These are phyloP conservation scores for Ptyas mucosa DNA, from an alignment of 2,113 vertebrate species.

Conservation along the genomic window DNA sequence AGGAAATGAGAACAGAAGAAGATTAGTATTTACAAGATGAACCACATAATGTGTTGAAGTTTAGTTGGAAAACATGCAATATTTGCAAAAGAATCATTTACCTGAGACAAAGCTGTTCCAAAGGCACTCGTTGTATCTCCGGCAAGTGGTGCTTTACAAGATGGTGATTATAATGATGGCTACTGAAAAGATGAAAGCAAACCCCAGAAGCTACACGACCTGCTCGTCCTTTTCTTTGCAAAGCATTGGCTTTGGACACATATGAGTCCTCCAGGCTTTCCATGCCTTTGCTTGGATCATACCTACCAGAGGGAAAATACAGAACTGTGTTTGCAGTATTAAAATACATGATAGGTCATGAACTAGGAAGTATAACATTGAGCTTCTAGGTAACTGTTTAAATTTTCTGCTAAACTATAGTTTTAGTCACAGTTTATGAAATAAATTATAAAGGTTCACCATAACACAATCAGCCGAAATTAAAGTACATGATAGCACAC, in stretches of 20 bases:
- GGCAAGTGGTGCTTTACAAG: slow-evolving; percentile 89
- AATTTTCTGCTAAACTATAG: neutral
- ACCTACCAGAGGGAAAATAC: slow-evolving; percentile 67
- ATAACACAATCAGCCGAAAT: neutral
- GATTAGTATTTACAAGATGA: neutral
- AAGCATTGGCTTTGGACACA: slow-evolving; percentile 88
- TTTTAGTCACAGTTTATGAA: neutral
- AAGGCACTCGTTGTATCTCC: slow-evolving; percentile 91
- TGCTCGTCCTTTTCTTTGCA: slow-evolving; percentile 91
- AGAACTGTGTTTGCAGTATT: neutral
- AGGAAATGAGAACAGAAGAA: neutral
- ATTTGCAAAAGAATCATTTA: slow-evolving; percentile 47
- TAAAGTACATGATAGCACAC: neutral
- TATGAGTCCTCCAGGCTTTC: slow-evolving; percentile 95
- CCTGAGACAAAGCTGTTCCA: slow-evolving; percentile 96
- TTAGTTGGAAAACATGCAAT: neutral
- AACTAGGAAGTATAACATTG: neutral
- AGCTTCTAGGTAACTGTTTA: neutral
- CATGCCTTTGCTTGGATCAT: slow-evolving; percentile 93
- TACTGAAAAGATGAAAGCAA: slow-evolving; percentile 96
- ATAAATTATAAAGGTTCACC: neutral
- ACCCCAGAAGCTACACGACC: slow-evolving; percentile 92
- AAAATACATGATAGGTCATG: neutral
- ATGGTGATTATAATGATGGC: slow-evolving; percentile 87
- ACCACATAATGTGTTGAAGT: neutral